Conservation (phyloP, 2,888 invertebrate genomes). For the Adineta ricciae region DNA sequence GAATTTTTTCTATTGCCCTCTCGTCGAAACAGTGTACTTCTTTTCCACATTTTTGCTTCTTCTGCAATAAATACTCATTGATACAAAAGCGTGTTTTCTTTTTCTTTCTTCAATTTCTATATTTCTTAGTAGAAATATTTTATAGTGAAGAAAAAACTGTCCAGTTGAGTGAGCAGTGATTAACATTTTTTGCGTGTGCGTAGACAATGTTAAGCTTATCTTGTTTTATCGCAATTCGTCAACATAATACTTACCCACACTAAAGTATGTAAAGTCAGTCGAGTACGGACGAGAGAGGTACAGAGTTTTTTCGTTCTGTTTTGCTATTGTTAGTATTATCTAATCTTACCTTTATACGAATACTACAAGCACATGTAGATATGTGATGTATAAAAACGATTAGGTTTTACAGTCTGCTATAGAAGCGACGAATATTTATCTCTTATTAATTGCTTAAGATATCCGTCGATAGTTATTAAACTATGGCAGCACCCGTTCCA, state of each 20-base stretch:
- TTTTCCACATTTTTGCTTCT: neutral
- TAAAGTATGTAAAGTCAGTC: neutral
- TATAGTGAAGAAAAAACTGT: too few species aligned
- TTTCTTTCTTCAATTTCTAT: too few species aligned
- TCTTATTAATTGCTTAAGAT: too few species aligned
- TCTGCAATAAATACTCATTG: neutral
- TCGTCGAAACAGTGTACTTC: neutral
- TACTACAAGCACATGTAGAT: neutral
- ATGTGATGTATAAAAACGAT: too few species aligned
- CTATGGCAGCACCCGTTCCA: neutral
- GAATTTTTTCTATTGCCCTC: neutral
- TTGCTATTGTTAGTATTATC: neutral
- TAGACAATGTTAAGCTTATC: too few species aligned
- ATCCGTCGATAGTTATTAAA: too few species aligned
- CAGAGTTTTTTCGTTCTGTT: neutral
- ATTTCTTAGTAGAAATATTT: too few species aligned
- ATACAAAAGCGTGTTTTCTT: too few species aligned
- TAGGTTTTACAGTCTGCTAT: too few species aligned
- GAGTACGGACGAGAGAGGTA: neutral
- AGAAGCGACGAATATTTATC: too few species aligned
- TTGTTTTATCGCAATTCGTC: neutral
- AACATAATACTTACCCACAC: neutral
- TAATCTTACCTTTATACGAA: neutral
- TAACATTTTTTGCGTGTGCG: too few species aligned
- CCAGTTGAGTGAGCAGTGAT: too few species aligned